Conservation (phyloP, 2,113 vertebrate genomes). For the Caranx ignobilis region DNA sequence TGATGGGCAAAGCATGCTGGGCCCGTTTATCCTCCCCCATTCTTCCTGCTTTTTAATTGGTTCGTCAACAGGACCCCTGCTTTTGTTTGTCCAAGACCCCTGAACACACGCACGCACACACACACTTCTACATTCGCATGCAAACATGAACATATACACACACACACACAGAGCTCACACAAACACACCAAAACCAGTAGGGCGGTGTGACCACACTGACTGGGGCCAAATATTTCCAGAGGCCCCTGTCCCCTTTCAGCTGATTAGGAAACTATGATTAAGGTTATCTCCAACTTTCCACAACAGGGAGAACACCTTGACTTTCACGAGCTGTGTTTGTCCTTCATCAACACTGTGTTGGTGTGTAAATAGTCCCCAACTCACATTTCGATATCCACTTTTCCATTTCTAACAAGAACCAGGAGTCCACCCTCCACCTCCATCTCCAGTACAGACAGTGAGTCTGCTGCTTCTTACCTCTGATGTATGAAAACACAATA, state of each 20-base stretch:
- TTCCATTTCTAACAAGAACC: constrained; percentile 43
- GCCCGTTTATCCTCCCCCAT: constrained; percentile 61
- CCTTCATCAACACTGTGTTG: constrained; percentile 48
- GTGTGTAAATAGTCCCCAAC: constrained; percentile 66
- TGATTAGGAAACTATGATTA: constrained; percentile 73
- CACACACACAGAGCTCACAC: constrained; percentile 36
- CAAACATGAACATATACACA: constrained; percentile 33
- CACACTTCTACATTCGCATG: constrained; percentile 25
- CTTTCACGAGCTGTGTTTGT: constrained; percentile 73
- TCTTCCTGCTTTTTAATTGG: constrained; percentile 75
- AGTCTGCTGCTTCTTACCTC: constrained; percentile 1
- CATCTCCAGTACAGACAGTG: constrained; percentile 7
- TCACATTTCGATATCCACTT: constrained; percentile 40
- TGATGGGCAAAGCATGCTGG: constrained; percentile 67
- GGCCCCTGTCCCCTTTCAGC: constrained; percentile 43
- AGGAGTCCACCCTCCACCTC: not conserved
- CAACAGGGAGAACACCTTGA: constrained; percentile 75
- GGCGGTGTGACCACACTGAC: constrained; percentile 51
- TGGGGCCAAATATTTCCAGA: constrained; percentile 62
- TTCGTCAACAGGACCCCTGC: constrained; percentile 73
- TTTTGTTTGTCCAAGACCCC: constrained; percentile 69
- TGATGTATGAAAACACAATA: constrained; percentile 12
- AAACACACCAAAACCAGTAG: constrained; percentile 58
- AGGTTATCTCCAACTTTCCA: constrained; percentile 81
- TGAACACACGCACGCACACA: constrained; percentile 31